Conservation (phyloP, 1,140 invertebrate genomes). For the Holotrichia oblita region DNA sequence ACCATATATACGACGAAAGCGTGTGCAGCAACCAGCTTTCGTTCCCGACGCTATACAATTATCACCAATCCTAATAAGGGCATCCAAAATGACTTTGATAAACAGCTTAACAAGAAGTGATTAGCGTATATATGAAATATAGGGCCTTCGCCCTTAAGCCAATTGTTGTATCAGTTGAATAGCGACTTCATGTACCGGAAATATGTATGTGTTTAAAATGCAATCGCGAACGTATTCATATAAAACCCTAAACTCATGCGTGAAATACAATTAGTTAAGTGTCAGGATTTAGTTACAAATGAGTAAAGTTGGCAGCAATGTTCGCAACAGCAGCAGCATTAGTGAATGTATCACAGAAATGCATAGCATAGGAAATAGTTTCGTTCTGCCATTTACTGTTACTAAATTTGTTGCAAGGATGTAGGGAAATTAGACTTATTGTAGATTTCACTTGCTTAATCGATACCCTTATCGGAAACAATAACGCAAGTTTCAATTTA, state of each 20-base stretch:
- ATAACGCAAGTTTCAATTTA: neutral
- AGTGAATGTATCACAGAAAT: constrained; percentile 15
- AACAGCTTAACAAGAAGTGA: constrained; percentile 38
- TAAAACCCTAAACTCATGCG: constrained; percentile 37
- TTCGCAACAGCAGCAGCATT: neutral
- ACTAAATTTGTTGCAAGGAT: neutral
- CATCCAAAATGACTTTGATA: constrained; percentile 37
- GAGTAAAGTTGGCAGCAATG: constrained; percentile 40
- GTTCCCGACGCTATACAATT: constrained; percentile 33
- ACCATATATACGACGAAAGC: neutral
- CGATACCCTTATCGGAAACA: neutral
- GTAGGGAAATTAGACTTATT: neutral
- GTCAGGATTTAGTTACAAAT: constrained; percentile 40
- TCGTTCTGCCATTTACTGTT: neutral
- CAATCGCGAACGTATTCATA: constrained; percentile 24
- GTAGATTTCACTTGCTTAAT: neutral
- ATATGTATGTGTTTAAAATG: constrained; percentile 30
- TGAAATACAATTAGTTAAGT: constrained; percentile 40
- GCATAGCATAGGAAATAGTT: constrained; percentile 21
- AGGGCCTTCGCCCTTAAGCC: neutral
- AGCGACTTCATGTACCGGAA: neutral
- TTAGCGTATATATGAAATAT: neutral
- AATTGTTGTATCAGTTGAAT: neutral
- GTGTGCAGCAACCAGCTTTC: neutral
- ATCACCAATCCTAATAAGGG: constrained; percentile 39